A percentile compares a stretch with the other conserved stretches of the same genome.
phyloP scores from a whole-genome alignment of 2,113 vertebrate species.

The Corydoras sp. region DNA sequence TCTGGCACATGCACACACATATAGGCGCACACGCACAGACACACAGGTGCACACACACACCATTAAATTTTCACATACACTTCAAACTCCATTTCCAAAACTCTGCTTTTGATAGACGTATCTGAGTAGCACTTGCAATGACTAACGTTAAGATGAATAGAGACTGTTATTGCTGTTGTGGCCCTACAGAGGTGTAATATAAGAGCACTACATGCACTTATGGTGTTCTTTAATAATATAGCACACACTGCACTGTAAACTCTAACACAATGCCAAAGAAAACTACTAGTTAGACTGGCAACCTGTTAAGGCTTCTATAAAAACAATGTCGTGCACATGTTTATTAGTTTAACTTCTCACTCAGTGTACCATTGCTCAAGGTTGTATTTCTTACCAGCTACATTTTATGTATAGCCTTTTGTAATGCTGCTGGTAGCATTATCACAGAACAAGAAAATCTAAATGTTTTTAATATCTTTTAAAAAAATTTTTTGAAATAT shows the following conservation, averaged over 20 bases:
- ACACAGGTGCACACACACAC: too few species aligned
- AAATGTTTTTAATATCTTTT: too few species aligned
- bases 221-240: conserved; percentile 13
- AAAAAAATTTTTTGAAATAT: too few species aligned
- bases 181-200: conserved; percentile 1
- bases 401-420: background rate
- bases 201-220: conserved; percentile 5
- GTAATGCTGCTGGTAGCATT: background rate
- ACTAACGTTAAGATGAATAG: conserved; percentile 4
- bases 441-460: background rate
- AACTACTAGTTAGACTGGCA: conserved; percentile 18
- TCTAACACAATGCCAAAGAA: background rate
- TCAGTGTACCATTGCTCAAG: conserved; percentile 12
- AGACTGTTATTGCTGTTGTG: conserved; percentile 7
- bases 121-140: conserved; percentile 24
- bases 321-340: conserved; percentile 14
- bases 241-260: background rate
- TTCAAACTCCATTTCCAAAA: conserved; percentile 11
- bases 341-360: conserved; percentile 19
- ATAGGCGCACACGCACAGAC: too few species aligned
- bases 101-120: conserved; percentile 17
- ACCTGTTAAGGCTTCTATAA: background rate
- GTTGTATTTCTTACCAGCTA: background rate
- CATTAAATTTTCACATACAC: background rate
- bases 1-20: too few species aligned